A percentile compares a stretch with the other conserved stretches of the same genome.
Evolutionary conservation across 2,113 vertebrate species (phyloP).

Genomic region (Nothocercus nigrocapillus): DNA sequence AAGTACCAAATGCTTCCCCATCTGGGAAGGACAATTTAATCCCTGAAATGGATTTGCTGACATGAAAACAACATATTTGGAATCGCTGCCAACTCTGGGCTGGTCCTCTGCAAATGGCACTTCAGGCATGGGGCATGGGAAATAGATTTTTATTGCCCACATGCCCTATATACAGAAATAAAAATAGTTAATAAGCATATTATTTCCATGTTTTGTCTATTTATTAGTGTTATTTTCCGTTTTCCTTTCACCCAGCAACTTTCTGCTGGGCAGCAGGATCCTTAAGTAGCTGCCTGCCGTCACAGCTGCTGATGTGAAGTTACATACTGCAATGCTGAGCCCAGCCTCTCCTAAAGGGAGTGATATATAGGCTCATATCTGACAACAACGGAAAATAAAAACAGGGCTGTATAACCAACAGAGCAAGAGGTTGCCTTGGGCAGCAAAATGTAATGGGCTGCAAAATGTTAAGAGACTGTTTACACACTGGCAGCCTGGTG

Average conservation of each 20-base stretch:
- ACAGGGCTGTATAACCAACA: constrained; percentile 48
- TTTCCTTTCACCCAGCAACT: not conserved
- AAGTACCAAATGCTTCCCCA: constrained; percentile 65
- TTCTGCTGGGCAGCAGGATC: not conserved
- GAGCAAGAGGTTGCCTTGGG: constrained; percentile 63
- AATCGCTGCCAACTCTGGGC: not conserved
- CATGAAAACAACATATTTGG: constrained; percentile 54
- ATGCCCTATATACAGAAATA: not conserved
- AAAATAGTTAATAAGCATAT: not conserved
- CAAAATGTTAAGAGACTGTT: constrained; percentile 73
- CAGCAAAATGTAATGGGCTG: constrained; percentile 68
- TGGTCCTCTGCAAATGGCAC: constrained; percentile 19
- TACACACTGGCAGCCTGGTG: constrained; percentile 44
- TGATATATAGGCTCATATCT: constrained; percentile 67
- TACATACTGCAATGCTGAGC: not conserved
- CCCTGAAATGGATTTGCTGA: constrained; percentile 37
- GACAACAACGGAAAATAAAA: constrained; percentile 64
- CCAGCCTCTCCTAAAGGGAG: not conserved
- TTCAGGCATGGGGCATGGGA: not conserved
- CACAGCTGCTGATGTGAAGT: not conserved
- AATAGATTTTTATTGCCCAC: constrained; percentile 3
- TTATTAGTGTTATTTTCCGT: not conserved
- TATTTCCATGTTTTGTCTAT: not conserved
- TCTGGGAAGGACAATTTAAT: constrained; percentile 64
- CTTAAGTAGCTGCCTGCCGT: not conserved